These are phyloP conservation scores for Hetaerina americana DNA, from an alignment of 1,140 invertebrate genomes.

Conservation along the genomic window DNA sequence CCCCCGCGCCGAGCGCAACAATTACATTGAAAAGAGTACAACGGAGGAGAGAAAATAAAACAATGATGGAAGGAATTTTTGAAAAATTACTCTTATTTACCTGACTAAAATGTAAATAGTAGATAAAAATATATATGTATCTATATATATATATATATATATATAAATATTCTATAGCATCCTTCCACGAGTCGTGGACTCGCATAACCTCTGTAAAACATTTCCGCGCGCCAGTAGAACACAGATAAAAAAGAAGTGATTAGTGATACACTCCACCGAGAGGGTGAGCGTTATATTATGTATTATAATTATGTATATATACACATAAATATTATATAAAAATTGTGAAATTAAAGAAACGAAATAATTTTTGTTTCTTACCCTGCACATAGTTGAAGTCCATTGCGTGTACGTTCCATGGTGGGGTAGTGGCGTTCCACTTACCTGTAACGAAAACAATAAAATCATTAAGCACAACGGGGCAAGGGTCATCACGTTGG, in stretches of 20 bases:
- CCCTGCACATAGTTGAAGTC: conserved; percentile 8
- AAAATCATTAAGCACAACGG: background rate
- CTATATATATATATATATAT: conserved; percentile 6
- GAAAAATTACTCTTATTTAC: no score
- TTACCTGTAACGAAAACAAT: conserved; percentile 9
- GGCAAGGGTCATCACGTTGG: no score
- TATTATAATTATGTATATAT: no score
- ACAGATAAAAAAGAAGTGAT: no score
- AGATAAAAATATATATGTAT: background rate
- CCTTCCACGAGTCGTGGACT: background rate
- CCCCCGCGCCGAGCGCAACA: background rate
- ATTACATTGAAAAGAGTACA: no score
- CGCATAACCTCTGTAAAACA: no score
- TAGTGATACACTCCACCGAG: no score
- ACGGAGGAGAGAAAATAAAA: no score
- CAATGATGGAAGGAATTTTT: background rate
- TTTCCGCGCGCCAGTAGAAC: no score
- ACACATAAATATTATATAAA: background rate
- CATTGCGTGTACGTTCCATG: conserved; percentile 9
- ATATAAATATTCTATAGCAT: background rate
- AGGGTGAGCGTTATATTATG: no score
- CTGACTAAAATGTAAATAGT: no score
- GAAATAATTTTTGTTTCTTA: conserved; percentile 3
- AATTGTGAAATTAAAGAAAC: conserved; percentile 2
- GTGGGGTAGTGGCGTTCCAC: conserved; percentile 7